These are phyloP conservation scores for Drosophila maculinotata DNA, from an alignment of 2,888 invertebrate genomes.

Conservation along the genomic window DNA sequence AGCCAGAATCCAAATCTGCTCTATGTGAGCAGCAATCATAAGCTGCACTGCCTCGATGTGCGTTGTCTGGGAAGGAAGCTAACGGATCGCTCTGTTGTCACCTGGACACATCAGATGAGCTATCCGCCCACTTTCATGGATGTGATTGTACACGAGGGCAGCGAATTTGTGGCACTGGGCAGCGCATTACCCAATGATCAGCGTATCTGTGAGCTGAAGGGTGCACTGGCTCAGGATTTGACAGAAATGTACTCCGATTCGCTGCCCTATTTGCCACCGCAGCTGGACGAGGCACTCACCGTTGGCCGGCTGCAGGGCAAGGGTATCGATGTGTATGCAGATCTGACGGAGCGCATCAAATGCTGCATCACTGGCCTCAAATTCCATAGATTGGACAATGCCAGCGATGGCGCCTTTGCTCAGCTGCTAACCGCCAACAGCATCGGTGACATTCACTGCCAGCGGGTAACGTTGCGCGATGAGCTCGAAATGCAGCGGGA, in stretches of 20 bases:
- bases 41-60: slow-evolving; percentile 79
- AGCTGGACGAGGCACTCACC: slow-evolving; percentile 66
- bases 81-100: slow-evolving; percentile 61
- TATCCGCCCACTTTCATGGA: slow-evolving; percentile 78
- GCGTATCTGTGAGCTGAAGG: slow-evolving; percentile 74
- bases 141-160: slow-evolving; percentile 50
- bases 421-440: slow-evolving; percentile 77
- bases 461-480: slow-evolving; percentile 51
- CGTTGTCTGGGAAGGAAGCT: slow-evolving; percentile 69
- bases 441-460: slow-evolving; percentile 78
- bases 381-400: slow-evolving; percentile 51
- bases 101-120: slow-evolving; percentile 83
- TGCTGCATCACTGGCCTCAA: slow-evolving; percentile 77
- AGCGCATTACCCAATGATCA: slow-evolving; percentile 74
- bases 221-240: slow-evolving; percentile 19
- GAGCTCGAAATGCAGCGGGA: slow-evolving; percentile 37
- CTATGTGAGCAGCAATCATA: slow-evolving; percentile 82
- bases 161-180: slow-evolving; percentile 75
- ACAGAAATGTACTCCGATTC: slow-evolving; percentile 55
- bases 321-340: slow-evolving; percentile 62
- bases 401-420: slow-evolving; percentile 50
- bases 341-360: slow-evolving; percentile 71
- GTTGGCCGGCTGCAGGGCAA: slow-evolving; percentile 63
- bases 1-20: slow-evolving; percentile 77
- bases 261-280: slow-evolving; percentile 77